Evolutionary conservation across 2,113 vertebrate genomes (phyloP), one percentile per base, ranked within the genome.

Genomic region (Acrocephalus kingi): DNA sequence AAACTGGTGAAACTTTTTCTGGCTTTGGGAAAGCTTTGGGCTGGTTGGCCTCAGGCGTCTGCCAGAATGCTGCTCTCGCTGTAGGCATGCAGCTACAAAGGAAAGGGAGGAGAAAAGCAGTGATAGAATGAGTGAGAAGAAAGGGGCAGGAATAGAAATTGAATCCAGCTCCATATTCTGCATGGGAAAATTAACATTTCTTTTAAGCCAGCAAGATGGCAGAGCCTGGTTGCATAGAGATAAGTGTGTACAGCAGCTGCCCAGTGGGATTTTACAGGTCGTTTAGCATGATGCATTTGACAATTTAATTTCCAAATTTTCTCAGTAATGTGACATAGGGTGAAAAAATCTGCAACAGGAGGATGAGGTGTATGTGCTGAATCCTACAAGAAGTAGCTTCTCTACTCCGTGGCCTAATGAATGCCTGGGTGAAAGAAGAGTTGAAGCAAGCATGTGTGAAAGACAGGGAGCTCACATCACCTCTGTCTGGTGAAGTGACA

Each of bases 111-210:
- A 56, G 28, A 62, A 78, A 87, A 49, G n/a, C 54, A 39, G 15
- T 39, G 20, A 28, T 0, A 55, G 46, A 84, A 31, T 92, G 77
- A 52, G 20, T 68, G 31, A 87, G 75, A 74, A 33, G 66, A 72
- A 93, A 77, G 72, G 68, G 55, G 37, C 71, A 94, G 69, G 51
- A 90, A 72, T 14, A 80, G 78, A 64, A 76, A 87, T 49, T 87
- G 69, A 82, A 68, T 91, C 72, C 51, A 84, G 33, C 48, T 94
- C 67, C 12, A 7, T 66, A 55, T 93, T 95, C 92, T 91, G 5
- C 46, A 56, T 93, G 80, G 83, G 49, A 55, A 97, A 96, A 96
- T 73, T 85, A 95, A 93, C 74, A 82, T 91, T 96, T 97, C 83
- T 96, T 96, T 95, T 83, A 93, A 96, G 78, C 56, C 83, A 81